phyloP scores from a whole-genome alignment of 2,113 vertebrate species.

The Orthonyx spaldingii region DNA sequence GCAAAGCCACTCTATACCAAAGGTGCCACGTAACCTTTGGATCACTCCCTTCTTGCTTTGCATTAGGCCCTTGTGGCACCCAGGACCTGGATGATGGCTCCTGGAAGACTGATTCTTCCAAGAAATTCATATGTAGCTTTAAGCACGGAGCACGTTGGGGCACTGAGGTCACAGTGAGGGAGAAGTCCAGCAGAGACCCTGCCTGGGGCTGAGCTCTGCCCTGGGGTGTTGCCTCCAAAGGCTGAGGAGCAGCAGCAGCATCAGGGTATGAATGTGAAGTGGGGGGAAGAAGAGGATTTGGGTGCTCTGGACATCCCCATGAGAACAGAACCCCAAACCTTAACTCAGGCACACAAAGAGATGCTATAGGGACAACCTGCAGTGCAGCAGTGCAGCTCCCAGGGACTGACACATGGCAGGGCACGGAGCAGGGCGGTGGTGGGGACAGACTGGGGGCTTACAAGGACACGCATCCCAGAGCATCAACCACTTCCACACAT shows the following conservation, averaged over 20 bases:
- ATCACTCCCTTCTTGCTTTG: background rate
- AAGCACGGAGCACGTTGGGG: background rate
- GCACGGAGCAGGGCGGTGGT: fast-evolving
- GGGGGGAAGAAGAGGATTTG: background rate
- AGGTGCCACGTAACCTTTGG: background rate
- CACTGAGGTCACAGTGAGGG: background rate
- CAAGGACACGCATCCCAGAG: background rate
- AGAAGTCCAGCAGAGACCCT: background rate
- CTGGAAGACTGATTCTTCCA: background rate
- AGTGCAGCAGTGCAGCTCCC: background rate
- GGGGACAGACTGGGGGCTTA: background rate
- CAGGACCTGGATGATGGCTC: background rate
- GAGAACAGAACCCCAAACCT: background rate
- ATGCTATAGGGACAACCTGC: background rate
- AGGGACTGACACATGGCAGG: background rate
- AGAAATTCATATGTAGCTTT: background rate
- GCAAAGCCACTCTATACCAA: fast-evolving
- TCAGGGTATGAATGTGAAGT: background rate
- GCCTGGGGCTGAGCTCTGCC: background rate
- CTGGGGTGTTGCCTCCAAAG: background rate
- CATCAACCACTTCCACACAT: background rate
- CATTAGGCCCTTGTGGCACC: background rate
- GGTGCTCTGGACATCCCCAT: background rate
- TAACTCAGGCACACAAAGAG: background rate
- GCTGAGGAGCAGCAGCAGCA: background rate